Evolutionary conservation across 2,888 invertebrate genomes (phyloP).

Genomic region (Pedicia rivosa): DNA sequence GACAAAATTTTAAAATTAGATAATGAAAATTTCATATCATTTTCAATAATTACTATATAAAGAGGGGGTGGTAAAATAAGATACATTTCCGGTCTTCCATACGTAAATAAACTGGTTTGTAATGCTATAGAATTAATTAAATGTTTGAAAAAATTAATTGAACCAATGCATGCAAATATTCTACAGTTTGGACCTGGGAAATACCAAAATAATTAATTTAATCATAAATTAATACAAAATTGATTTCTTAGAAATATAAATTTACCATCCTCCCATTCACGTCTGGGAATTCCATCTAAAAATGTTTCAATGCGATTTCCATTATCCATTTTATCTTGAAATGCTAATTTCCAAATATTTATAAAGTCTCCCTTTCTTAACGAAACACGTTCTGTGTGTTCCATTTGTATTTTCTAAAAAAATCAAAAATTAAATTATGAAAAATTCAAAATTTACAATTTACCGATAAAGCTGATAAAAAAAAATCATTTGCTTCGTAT

Average conservation of each 20-base stretch:
- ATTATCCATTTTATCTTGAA: constrained; percentile 40
- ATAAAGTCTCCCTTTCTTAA: constrained; percentile 40
- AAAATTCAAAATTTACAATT: constrained; percentile 15
- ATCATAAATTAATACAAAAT: constrained; percentile 5
- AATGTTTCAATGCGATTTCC: constrained; percentile 36
- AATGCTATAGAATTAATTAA: constrained; percentile 42
- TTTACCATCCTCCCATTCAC: constrained; percentile 32
- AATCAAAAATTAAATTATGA: constrained; percentile 9
- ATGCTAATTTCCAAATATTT: constrained; percentile 37
- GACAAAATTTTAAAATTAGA: constrained; percentile 15
- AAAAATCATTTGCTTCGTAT: constrained; percentile 39
- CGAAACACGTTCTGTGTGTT: constrained; percentile 30
- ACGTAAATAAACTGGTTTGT: constrained; percentile 36
- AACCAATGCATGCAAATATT: constrained; percentile 34
- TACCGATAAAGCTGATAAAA: constrained; percentile 33
- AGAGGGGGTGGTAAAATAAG: constrained; percentile 41
- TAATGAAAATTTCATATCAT: not conserved
- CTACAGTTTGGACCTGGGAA: constrained; percentile 42
- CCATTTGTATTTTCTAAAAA: constrained; percentile 27
- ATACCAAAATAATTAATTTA: constrained; percentile 26
- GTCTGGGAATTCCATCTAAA: constrained; percentile 34
- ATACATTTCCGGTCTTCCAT: constrained; percentile 46
- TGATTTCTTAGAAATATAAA: constrained; percentile 16
- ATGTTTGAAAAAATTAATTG: constrained; percentile 40
- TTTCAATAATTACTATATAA: constrained; percentile 35